Conservation (phyloP, 2,797 vertebrate genomes). For the Darevskia nairensis region DNA sequence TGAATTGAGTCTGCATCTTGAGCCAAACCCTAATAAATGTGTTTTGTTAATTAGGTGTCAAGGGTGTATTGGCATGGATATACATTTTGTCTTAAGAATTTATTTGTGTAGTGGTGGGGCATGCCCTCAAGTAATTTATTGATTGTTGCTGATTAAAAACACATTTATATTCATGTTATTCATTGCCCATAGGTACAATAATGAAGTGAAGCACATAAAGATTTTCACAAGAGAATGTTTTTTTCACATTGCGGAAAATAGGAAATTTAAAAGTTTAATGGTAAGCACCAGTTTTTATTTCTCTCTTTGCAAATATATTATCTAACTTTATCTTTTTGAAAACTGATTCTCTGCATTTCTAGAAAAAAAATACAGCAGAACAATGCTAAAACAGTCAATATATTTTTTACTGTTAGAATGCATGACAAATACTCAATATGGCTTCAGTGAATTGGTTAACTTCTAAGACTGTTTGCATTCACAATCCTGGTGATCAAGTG, state of each 20-base stretch:
- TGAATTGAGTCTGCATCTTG: conserved; percentile 66
- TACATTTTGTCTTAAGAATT: conserved; percentile 83
- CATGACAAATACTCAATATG: neutral
- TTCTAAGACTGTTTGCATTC: neutral
- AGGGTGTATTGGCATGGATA: conserved; percentile 77
- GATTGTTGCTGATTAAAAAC: conserved; percentile 91
- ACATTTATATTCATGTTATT: conserved; percentile 96
- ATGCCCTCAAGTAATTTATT: conserved; percentile 85
- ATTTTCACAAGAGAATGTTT: conserved; percentile 95
- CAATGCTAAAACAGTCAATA: neutral
- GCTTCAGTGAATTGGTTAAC: neutral
- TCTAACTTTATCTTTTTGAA: conserved; percentile 37
- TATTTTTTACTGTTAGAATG: neutral
- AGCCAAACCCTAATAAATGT: conserved; percentile 75
- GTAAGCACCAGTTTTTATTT: conserved; percentile 84
- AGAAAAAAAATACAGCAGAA: conserved; percentile 2
- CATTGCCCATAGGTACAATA: conserved; percentile 96
- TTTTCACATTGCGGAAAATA: conserved; percentile 98
- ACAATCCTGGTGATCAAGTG: neutral
- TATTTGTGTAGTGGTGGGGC: conserved; percentile 81
- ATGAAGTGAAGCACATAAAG: conserved; percentile 99
- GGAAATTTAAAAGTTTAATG: conserved; percentile 96
- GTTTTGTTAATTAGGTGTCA: conserved; percentile 82
- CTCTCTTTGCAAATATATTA: conserved; percentile 1
- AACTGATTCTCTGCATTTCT: conserved; percentile 52